phyloP scores from a whole-genome alignment of 2,797 vertebrate genomes.

The Caiman crocodilus region DNA sequence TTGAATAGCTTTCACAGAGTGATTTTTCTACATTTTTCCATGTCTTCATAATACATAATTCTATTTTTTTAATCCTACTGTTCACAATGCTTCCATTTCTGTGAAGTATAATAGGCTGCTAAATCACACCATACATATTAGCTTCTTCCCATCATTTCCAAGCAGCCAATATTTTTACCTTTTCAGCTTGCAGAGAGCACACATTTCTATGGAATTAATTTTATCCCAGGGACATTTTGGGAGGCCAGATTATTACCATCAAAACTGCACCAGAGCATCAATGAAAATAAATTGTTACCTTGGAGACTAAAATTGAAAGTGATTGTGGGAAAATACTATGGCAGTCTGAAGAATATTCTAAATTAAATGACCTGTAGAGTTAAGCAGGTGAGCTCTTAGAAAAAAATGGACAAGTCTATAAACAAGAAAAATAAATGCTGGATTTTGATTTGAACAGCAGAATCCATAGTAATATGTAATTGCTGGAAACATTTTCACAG shows the following conservation, averaged over 20 bases:
- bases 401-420: background rate
- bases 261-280: background rate
- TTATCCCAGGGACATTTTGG: background rate
- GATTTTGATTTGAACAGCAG: background rate
- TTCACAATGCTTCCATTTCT: background rate
- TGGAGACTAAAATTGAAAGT: background rate
- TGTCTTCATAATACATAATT: background rate
- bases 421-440: background rate
- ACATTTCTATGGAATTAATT: background rate
- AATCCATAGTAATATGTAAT: background rate
- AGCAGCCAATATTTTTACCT: background rate
- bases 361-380: background rate
- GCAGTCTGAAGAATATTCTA: background rate
- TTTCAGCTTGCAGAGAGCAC: background rate
- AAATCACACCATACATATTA: background rate
- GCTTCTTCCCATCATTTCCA: background rate
- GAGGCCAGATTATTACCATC: background rate
- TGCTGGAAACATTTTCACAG: background rate
- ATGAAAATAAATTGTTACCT: background rate
- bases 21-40: background rate
- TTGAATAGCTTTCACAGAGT: background rate
- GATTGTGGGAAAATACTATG: slow-evolving; percentile 1
- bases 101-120: background rate
- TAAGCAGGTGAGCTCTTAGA: background rate
- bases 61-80: background rate